Conservation (phyloP, 2,113 vertebrate genomes). For the Notechis scutatus region DNA sequence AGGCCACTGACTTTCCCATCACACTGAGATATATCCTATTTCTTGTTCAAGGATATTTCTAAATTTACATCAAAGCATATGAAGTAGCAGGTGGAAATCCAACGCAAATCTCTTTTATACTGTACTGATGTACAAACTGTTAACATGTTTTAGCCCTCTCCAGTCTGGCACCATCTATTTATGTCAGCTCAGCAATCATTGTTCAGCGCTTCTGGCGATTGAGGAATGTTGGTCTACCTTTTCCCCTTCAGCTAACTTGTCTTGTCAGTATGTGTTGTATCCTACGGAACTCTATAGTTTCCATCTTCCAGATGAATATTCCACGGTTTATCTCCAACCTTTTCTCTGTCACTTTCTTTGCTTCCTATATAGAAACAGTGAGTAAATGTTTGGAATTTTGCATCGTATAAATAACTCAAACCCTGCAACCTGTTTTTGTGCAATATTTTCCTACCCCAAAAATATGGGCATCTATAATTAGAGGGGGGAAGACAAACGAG, state of each 20-base stretch:
- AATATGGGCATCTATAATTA: not conserved
- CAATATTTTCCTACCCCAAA: not conserved
- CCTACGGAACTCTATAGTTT: not conserved
- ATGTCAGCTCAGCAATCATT: not conserved
- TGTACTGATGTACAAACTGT: not conserved
- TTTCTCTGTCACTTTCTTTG: not conserved
- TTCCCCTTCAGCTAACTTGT: not conserved
- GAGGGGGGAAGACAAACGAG: not conserved
- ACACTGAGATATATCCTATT: not conserved
- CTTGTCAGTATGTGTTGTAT: not conserved
- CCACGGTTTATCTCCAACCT: not conserved
- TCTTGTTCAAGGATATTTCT: not conserved
- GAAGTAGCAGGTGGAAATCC: not conserved
- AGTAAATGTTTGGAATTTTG: not conserved
- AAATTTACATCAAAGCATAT: not conserved
- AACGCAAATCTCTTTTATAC: not conserved
- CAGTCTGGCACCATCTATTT: not conserved
- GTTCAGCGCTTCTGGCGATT: not conserved
- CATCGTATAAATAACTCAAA: slow-evolving; percentile 40
- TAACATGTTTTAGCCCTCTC: not conserved
- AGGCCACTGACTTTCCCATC: not conserved
- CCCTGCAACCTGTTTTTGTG: slow-evolving; percentile 51
- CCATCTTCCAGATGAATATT: not conserved
- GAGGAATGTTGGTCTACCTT: not conserved
- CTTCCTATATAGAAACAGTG: not conserved